A percentile compares a stretch with the other conserved stretches of the same genome.
These are phyloP conservation scores for Drosophila takahashii DNA, from an alignment of 1,140 invertebrate species.

Conservation along the genomic window DNA sequence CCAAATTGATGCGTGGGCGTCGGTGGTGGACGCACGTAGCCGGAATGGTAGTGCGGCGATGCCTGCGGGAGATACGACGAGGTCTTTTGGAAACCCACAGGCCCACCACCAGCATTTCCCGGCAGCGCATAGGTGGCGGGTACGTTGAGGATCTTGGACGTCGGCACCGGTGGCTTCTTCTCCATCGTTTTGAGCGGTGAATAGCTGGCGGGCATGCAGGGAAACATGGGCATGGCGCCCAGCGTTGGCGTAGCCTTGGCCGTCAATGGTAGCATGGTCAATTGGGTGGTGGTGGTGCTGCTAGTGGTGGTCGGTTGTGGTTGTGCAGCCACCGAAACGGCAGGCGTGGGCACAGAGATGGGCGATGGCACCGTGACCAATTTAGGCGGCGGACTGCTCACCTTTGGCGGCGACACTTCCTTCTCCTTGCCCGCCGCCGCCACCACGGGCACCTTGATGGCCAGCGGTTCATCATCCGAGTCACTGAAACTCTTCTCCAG, in stretches of 20 bases:
- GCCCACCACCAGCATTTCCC: slow-evolving; percentile 18
- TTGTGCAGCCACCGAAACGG: slow-evolving; percentile 5
- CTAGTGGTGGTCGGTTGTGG: background rate
- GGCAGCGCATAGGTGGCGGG: slow-evolving; percentile 78
- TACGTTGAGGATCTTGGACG: slow-evolving; percentile 80
- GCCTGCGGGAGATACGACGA: slow-evolving; percentile 76
- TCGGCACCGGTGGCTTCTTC: slow-evolving; percentile 79
- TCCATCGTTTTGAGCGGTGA: slow-evolving; percentile 71
- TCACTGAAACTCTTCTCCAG: slow-evolving; percentile 86
- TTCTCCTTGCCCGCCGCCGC: slow-evolving; percentile 37
- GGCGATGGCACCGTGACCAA: slow-evolving; percentile 3
- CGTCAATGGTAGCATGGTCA: slow-evolving; percentile 71
- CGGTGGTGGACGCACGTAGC: slow-evolving; percentile 65
- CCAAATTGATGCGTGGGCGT: slow-evolving; percentile 58
- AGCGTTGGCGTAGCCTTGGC: slow-evolving; percentile 45
- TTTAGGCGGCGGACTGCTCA: slow-evolving; percentile 18
- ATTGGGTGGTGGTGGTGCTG: slow-evolving; percentile 45
- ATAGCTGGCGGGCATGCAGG: slow-evolving; percentile 49
- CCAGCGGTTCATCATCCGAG: slow-evolving; percentile 87
- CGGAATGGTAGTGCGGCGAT: slow-evolving; percentile 71
- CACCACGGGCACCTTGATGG: slow-evolving; percentile 85
- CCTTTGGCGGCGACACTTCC: slow-evolving; percentile 15
- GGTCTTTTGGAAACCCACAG: slow-evolving; percentile 61
- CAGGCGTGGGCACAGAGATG: slow-evolving; percentile 2
- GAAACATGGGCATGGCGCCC: slow-evolving; percentile 20